Conservation (phyloP, 2,888 invertebrate genomes). For the Eupithecia centaureata region DNA sequence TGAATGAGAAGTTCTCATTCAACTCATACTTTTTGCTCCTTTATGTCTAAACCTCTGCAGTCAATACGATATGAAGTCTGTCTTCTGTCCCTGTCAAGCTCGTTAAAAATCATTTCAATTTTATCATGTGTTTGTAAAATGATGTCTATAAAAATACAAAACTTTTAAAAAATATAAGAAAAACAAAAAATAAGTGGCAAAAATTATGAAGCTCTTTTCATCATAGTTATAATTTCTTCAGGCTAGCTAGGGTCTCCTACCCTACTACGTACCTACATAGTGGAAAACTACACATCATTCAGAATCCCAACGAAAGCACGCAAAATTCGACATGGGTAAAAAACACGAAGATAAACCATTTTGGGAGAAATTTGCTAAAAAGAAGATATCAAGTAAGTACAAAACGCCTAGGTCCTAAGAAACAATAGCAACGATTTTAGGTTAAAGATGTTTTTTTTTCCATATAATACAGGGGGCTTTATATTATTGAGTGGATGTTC, state of each 20-base stretch:
- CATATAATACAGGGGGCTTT: too few relatives aligned
- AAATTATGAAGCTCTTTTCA: neutral
- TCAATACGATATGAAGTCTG: neutral
- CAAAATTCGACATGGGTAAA: neutral
- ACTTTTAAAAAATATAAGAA: neutral
- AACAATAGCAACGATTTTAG: too few relatives aligned
- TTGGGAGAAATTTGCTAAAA: neutral
- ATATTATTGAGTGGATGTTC: too few relatives aligned
- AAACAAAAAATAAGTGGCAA: neutral
- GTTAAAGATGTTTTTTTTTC: too few relatives aligned
- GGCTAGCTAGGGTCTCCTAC: neutral
- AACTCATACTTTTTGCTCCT: too few relatives aligned
- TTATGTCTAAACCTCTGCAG: neutral
- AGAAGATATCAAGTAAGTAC: neutral
- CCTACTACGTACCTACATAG: neutral
- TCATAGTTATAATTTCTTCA: neutral
- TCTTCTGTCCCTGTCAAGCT: neutral
- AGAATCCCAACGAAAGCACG: neutral
- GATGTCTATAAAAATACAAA: neutral
- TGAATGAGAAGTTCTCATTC: too few relatives aligned
- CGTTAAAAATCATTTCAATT: neutral
- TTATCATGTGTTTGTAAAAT: neutral
- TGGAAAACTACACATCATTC: neutral
- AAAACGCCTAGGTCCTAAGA: too few relatives aligned
- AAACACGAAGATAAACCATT: neutral